phyloP scores from a whole-genome alignment of 1,140 invertebrate genomes.

The Drosophila arizonae region DNA sequence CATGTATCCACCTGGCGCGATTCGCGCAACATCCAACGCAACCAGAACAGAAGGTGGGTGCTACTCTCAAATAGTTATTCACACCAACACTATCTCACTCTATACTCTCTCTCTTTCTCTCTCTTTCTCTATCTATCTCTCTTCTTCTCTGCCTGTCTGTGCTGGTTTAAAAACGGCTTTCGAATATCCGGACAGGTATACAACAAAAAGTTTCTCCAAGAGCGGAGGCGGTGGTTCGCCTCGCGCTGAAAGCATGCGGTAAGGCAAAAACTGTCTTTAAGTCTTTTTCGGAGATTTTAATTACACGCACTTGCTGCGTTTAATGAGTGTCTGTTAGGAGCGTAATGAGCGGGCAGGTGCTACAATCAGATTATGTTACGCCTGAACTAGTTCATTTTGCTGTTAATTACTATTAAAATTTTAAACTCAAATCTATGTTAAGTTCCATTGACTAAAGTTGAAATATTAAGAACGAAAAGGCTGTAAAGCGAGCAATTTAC shows the following conservation, averaged over 20 bases:
- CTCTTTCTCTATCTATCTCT: neutral
- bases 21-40: constrained; percentile 85
- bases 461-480: too few relatives aligned
- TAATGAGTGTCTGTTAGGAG: constrained; percentile 3
- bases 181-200: constrained; percentile 54
- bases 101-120: neutral
- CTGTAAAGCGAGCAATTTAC: too few relatives aligned
- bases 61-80: constrained; percentile 26
- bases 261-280: constrained; percentile 63
- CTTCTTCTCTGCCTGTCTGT: too few relatives aligned
- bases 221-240: constrained; percentile 94
- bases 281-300: constrained; percentile 24
- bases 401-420: neutral
- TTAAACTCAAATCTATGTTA: neutral
- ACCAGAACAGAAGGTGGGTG: constrained; percentile 83
- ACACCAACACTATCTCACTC: constrained; percentile 9
- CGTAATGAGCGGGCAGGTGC: neutral
- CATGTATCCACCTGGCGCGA: constrained; percentile 91
- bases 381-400: neutral
- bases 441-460: too few relatives aligned
- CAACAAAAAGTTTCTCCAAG: constrained; percentile 84
- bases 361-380: neutral
- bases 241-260: constrained; percentile 92
- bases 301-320: constrained; percentile 23
- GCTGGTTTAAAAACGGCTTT: constrained; percentile 16